Conservation (phyloP, 2,797 vertebrate species). For the Ispidina lecontei region DNA sequence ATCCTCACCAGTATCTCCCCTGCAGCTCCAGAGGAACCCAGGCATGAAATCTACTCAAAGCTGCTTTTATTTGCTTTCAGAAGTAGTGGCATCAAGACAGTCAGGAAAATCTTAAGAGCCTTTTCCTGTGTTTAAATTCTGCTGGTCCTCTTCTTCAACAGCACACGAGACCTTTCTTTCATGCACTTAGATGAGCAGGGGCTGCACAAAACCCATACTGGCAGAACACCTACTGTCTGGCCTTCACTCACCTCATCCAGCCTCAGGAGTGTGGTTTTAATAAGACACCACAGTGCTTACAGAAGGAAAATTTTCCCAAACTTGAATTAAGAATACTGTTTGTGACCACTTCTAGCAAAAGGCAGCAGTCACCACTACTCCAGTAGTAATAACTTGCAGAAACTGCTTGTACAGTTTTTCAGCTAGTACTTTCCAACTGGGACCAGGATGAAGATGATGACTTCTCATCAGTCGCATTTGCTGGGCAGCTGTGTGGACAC, state of each 20-base stretch:
- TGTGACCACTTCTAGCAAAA: background rate
- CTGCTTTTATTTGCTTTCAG: background rate
- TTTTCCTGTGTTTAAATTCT: background rate
- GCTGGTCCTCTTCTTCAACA: background rate
- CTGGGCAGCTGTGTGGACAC: background rate
- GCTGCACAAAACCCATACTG: background rate
- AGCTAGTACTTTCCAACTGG: background rate
- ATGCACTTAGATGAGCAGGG: background rate
- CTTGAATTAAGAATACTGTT: background rate
- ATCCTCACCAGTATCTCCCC: background rate
- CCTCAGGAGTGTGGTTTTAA: background rate
- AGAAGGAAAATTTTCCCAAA: background rate
- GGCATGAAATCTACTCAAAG: background rate
- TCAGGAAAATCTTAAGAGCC: background rate
- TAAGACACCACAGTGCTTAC: background rate
- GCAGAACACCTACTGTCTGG: background rate
- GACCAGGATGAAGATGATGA: rapidly evolving
- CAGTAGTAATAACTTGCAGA: background rate
- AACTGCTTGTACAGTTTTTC: background rate
- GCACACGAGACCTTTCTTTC: background rate
- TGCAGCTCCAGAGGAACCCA: background rate
- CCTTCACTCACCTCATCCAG: background rate
- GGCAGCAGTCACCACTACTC: background rate
- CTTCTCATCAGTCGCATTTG: background rate
- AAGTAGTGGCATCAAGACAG: background rate